Base-by-base conservation (phyloP, 1,140 invertebrate genomes). In the Ericerus pela region DNA sequence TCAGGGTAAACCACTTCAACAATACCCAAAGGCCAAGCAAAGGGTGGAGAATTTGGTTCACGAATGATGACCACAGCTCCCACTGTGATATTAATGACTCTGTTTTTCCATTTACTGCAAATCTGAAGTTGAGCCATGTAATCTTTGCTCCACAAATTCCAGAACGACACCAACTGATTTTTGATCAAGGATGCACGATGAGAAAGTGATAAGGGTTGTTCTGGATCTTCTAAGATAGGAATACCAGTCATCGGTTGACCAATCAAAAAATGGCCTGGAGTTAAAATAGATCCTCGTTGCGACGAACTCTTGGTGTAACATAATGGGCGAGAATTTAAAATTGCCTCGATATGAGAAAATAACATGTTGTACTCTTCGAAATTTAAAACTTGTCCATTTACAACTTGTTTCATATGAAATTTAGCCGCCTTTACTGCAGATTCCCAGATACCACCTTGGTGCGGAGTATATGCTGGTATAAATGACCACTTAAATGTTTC, bases 391-490 rank as follows among this genome's bases (percentile, higher is more conserved):
- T 53, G 52, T 4, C 24, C 29, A 16, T 18, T 30, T 4, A 29
- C 33, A 4, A 53, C 24, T 41, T 28, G 24, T 43, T 56, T 22
- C 41, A 33, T 33, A 57, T 58, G n/a, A 12, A 12, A 22, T 58
- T 58, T 58, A 51, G 60, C 30, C 30, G 18, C 27, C 16, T 51
- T 51, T 6, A 51, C 16, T 12, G 47, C 47, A 16, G 20, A 26
- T 20, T 51, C 47, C 47, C 47, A 56, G 43, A 56, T 54, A 12
- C 57, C 37, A 38, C 54, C 58, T 26, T 53, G 57, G 37, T 58
- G 59, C 27, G 58, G 53, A 30, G 59, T 33, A 43, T 30, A 31
- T 54, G 53, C 37, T 30, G 57, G 57, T 24, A 57, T 59, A 53
- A 60, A 60, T 41, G 53, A 55, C 51, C 54, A 55, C 30, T 36